Conservation (phyloP, 2,888 invertebrate species). For the Acholoe squamosa region DNA sequence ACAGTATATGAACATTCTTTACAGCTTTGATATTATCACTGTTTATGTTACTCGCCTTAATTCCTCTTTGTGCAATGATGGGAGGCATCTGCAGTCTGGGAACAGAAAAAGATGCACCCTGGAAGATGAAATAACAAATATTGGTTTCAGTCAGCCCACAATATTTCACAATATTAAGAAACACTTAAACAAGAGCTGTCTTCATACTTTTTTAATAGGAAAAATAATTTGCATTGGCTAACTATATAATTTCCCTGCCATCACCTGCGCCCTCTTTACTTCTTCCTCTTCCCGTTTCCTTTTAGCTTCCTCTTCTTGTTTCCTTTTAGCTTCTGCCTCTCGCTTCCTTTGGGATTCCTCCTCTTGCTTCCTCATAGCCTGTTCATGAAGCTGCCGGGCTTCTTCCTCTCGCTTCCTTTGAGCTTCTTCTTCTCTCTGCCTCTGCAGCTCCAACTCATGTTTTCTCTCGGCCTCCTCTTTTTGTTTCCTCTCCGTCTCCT, state of each 20-base stretch:
- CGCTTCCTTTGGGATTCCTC: background rate
- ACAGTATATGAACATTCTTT: no score
- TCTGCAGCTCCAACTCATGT: background rate
- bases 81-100: conserved; percentile 7
- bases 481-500: background rate
- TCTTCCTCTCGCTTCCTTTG: background rate
- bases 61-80: background rate
- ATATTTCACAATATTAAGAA: no score
- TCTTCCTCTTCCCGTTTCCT: background rate
- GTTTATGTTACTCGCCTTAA: background rate
- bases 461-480: background rate
- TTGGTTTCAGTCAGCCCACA: no score
- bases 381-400: background rate
- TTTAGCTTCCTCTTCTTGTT: background rate
- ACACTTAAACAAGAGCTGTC: no score
- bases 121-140: no score
- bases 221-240: no score
- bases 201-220: no score
- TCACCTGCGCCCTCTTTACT: background rate
- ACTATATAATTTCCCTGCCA: background rate
- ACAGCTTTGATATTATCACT: no score
- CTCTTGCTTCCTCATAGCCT: background rate
- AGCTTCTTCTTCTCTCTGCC: conserved; percentile 3
- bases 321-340: background rate
- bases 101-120: background rate